Evolutionary conservation across 2,888 invertebrate genomes (phyloP), one percentile per base, ranked within the genome.

Genomic region (Tenthredo mesomela): DNA sequence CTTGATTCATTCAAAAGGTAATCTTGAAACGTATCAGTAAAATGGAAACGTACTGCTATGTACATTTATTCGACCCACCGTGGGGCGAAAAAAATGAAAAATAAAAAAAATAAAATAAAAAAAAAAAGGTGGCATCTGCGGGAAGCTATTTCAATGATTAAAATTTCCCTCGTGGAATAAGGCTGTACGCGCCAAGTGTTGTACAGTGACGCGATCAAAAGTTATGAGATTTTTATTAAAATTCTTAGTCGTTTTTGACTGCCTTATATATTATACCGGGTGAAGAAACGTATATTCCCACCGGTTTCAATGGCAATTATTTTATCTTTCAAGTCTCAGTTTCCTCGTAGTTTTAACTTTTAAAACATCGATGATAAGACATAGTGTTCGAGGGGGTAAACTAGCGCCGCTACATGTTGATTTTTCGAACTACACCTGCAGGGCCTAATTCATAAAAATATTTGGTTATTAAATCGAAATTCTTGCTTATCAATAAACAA

Each of bases 101-200:
- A 15, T 29, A 29, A 65, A 65, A 21, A 6, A 65, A 21, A 65
- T 7, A 65, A 65, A 65, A 65, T n/a, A n/a, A 25, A 21, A 12
- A 29, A 29, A 67, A 67, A 77, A 33, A 50, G 12, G 54, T 50
- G 50, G 25, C 50, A 47, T 77, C 50, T 33, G 77, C 47, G 54
- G 50, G 2, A 50, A 77, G 73, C 73, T 73, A 77, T 29, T 77
- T 77, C 50, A 47, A 77, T 77, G 77, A 77, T 77, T 77, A 18
- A 77, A 77, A 77, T 50, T 77, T 50, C 47, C 15, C 15, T 21
- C 77, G 50, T 37, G 37, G 54, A 29, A 73, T 73, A 43, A 73
- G 43, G 43, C 43, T 73, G 43, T 40, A 67, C 43, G 43, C 73
- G 12, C 43, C 43, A 29, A 73, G 40, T 73, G 40, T 73, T 73